These are phyloP conservation scores for Otolemur garnettii DNA, from an alignment of 2,113 vertebrate genomes.

Conservation along the genomic window DNA sequence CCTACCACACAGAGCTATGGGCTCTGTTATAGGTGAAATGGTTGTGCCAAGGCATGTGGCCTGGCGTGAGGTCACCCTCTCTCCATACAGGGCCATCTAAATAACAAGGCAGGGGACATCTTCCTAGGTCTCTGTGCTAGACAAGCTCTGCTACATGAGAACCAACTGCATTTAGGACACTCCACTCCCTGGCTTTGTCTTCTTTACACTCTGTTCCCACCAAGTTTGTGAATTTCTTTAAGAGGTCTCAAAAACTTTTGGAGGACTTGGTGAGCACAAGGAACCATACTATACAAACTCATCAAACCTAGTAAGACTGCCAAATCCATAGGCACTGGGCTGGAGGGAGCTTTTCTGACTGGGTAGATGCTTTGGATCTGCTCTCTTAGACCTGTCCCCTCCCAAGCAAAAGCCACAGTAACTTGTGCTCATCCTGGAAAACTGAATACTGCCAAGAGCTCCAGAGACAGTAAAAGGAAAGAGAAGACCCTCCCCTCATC, in stretches of 20 bases:
- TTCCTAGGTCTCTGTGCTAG: neutral
- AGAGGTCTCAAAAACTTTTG: too few species aligned
- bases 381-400: neutral
- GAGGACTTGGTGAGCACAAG: neutral
- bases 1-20: neutral
- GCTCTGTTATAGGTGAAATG: neutral
- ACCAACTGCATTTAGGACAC: neutral
- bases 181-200: neutral
- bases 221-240: neutral
- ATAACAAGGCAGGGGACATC: neutral
- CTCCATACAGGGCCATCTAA: neutral
- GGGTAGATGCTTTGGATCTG: neutral
- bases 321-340: neutral
- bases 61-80: neutral
- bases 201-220: neutral
- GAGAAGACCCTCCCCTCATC: neutral
- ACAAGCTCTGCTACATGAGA: neutral
- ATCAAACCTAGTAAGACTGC: neutral
- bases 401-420: slow-evolving; percentile 50
- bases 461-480: slow-evolving; percentile 85
- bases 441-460: slow-evolving; percentile 87
- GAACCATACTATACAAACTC: neutral
- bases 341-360: neutral
- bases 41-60: neutral
- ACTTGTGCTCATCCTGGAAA: slow-evolving; percentile 88